Base-by-base conservation (phyloP, 1,140 invertebrate species). In the Bombyx mandarina region DNA sequence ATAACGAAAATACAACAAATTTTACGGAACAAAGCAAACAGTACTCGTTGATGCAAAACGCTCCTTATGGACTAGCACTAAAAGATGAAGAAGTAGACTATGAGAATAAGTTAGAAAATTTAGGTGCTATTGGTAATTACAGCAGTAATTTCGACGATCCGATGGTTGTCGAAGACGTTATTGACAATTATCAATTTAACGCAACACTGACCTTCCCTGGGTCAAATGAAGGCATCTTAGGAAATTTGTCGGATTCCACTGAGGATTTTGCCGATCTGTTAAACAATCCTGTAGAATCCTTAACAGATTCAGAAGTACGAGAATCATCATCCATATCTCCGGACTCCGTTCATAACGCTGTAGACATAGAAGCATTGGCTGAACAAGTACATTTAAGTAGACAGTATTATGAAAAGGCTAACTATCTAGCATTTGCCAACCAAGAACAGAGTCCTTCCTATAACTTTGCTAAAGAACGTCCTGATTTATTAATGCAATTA, bases 1-100 rank as follows among this genome's bases (percentile, higher is more conserved):
- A 91, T 22, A 65, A 89, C 79, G 79, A 90, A 62, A 88, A 89
- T 59, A 79, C 88, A 56, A 73, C 77, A 6, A 86, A 78, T 58
- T 88, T 90, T 55, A 73, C 89, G 1, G 86, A 89, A 68, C 89
- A 90, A 75, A 90, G 90, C 51, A 93, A 94, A 77, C 91, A 95
- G 82, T 95, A 94, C 88, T 92, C 94, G 7, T 82, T 95, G 51
- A 83, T 95, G 73, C 94, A 96, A 83, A 95, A 95, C 69, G 93
- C 94, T 12, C 91, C 93, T 1, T 95, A 95, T 59, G 93, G 94
- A 5, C 81, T 95, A 59, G 90, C 93, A 54, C 80, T 94, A 26
- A 94, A 95, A 73, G 93, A 95, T 72, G 93, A 94, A 69, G 93
- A 93, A 66, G 84, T 94, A 43, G 92, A 93, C 42, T 95, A 95